Conservation (phyloP, 2,888 invertebrate genomes). For the Limnephilus auricula region DNA sequence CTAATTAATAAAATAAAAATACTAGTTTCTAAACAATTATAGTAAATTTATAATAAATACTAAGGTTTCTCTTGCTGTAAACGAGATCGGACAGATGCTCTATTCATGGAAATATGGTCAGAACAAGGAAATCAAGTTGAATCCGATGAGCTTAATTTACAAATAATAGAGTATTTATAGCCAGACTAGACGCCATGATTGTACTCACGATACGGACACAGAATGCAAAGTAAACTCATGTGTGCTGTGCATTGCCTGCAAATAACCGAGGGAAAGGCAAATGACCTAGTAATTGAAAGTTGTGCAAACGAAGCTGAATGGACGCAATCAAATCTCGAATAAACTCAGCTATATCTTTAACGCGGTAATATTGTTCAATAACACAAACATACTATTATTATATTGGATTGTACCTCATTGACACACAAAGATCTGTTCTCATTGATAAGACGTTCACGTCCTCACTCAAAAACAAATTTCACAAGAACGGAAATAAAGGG, state of each 20-base stretch:
- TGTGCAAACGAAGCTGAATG: background rate
- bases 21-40: background rate
- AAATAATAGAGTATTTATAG: conserved; percentile 32
- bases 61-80: background rate
- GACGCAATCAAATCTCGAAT: background rate
- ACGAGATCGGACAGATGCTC: background rate
- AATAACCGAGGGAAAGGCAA: conserved; percentile 34
- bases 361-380: background rate
- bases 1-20: background rate
- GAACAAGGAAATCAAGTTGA: conserved; percentile 33
- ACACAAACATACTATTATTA: background rate
- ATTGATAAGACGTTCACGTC: background rate
- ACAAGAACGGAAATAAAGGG: background rate
- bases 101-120: background rate
- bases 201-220: background rate
- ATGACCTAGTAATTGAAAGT: conserved; percentile 48
- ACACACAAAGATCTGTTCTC: conserved; percentile 2
- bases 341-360: background rate
- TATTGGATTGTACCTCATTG: background rate
- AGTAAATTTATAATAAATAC: background rate
- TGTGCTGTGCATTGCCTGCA: conserved; percentile 36
- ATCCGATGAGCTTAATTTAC: conserved; percentile 2
- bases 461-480: background rate
- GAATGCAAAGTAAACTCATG: conserved; percentile 33
- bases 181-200: conserved; percentile 27